These are phyloP conservation scores for Otocyon megalotis DNA, from an alignment of 2,113 vertebrate genomes.

Conservation along the genomic window DNA sequence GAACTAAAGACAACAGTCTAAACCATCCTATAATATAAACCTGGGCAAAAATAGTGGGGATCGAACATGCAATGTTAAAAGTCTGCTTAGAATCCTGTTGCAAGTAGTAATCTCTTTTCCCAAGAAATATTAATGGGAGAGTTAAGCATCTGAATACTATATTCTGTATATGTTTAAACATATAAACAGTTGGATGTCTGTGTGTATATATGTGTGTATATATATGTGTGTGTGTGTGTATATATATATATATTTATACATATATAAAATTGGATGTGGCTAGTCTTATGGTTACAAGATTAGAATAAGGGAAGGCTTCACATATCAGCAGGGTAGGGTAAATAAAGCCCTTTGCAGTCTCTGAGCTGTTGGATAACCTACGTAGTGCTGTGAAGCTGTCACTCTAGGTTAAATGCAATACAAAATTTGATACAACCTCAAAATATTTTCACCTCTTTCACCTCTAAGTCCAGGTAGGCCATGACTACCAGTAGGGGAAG, in stretches of 20 bases:
- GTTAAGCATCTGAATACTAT: slow-evolving; percentile 27
- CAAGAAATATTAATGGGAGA: not conserved
- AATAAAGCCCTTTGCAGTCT: not conserved
- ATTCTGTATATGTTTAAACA: not conserved
- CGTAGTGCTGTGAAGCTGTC: not conserved
- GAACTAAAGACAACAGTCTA: not conserved
- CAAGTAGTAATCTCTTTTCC: not conserved
- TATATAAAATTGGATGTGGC: not conserved
- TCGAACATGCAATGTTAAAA: slow-evolving; percentile 2
- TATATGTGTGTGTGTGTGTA: not conserved
- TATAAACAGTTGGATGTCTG: not conserved
- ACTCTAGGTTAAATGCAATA: not conserved
- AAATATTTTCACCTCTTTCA: not conserved
- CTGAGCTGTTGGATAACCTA: not conserved
- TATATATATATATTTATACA: not conserved
- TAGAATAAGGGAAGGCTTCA: not conserved
- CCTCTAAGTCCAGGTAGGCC: not conserved
- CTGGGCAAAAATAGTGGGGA: not conserved
- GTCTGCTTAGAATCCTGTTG: slow-evolving; percentile 44
- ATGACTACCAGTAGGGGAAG: not conserved
- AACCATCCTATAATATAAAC: slow-evolving; percentile 17
- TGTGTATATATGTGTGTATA: not conserved
- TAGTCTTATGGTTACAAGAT: not conserved
- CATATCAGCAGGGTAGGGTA: not conserved
- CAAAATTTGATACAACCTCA: not conserved